Conservation (phyloP, 92 coral and sea anemone genomes). For the Nematostella vectensis region DNA sequence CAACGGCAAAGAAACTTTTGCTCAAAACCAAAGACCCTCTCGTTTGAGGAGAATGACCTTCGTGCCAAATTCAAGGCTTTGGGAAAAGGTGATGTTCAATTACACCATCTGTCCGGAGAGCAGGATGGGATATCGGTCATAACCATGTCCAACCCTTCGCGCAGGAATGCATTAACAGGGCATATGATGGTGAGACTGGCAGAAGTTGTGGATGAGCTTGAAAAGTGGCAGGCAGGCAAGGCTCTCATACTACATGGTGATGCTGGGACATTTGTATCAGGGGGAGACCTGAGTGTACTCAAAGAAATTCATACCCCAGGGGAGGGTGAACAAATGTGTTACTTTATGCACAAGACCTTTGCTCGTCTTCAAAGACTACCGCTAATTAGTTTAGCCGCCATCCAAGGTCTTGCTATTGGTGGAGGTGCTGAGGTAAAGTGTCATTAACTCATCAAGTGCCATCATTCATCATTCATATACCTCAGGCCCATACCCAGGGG, state of each 20-base stretch:
- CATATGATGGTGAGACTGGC: slow-evolving; percentile 88
- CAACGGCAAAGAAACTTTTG: slow-evolving; percentile 6
- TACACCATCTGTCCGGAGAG: slow-evolving; percentile 21
- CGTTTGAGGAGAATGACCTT: slow-evolving; percentile 43
- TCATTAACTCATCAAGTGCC: no score
- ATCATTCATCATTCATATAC: no score
- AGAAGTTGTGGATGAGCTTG: slow-evolving; percentile 75
- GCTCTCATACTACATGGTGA: slow-evolving; percentile 67
- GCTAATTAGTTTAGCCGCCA: slow-evolving; percentile 69
- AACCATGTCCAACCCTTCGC: slow-evolving; percentile 49
- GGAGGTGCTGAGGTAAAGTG: slow-evolving; percentile 98
- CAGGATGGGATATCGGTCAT: slow-evolving; percentile 52
- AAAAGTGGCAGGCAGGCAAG: slow-evolving; percentile 73
- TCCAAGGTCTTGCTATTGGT: slow-evolving; percentile 85
- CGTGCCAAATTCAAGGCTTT: slow-evolving; percentile 35
- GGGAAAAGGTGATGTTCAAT: slow-evolving; percentile 50
- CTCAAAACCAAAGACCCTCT: slow-evolving; percentile 6
- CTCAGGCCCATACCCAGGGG: no score
- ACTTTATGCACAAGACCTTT: slow-evolving; percentile 86
- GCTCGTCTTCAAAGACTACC: slow-evolving; percentile 63
- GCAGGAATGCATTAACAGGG: slow-evolving; percentile 80
- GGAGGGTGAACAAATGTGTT: slow-evolving; percentile 80
- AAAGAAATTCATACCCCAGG: slow-evolving; percentile 63
- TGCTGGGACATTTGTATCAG: slow-evolving; percentile 77
- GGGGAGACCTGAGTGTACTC: slow-evolving; percentile 79